Percentiles rank a stretch among this genome's conserved stretches.
These are phyloP conservation scores for Goniozus legneri DNA, from an alignment of 1,140 invertebrate species.

Conservation along the genomic window DNA sequence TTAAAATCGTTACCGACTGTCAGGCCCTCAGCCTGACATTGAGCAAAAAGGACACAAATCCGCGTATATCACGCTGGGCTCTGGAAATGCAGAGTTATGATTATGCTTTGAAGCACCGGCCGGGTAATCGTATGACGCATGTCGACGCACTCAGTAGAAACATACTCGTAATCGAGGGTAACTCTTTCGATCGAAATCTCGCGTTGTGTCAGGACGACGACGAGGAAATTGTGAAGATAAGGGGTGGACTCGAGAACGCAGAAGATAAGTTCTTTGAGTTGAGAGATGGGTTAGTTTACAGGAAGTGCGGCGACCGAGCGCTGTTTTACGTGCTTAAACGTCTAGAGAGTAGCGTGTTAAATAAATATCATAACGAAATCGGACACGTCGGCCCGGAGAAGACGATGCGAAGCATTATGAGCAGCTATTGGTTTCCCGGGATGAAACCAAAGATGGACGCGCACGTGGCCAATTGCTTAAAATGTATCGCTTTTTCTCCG, in stretches of 20 bases:
- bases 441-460: neutral
- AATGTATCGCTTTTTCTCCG: slow-evolving; percentile 18
- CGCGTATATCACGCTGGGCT: neutral
- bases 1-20: slow-evolving; percentile 15
- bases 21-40: neutral
- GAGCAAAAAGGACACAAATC: neutral
- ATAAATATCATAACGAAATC: neutral
- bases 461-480: slow-evolving; percentile 16
- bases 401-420: neutral
- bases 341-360: slow-evolving; percentile 18
- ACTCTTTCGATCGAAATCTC: neutral
- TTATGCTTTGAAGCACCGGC: neutral
- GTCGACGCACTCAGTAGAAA: neutral
- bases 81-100: neutral
- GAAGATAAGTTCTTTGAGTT: slow-evolving; percentile 10
- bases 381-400: neutral
- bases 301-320: neutral
- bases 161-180: slow-evolving; percentile 1
- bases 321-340: slow-evolving; percentile 10
- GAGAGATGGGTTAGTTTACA: slow-evolving; percentile 9
- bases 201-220: slow-evolving; percentile 7
- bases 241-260: neutral
- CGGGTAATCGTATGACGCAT: neutral
- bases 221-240: neutral
- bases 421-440: neutral